These are phyloP conservation scores for Eurosta solidaginis DNA, from an alignment of 1,140 invertebrate species.

Conservation along the genomic window DNA sequence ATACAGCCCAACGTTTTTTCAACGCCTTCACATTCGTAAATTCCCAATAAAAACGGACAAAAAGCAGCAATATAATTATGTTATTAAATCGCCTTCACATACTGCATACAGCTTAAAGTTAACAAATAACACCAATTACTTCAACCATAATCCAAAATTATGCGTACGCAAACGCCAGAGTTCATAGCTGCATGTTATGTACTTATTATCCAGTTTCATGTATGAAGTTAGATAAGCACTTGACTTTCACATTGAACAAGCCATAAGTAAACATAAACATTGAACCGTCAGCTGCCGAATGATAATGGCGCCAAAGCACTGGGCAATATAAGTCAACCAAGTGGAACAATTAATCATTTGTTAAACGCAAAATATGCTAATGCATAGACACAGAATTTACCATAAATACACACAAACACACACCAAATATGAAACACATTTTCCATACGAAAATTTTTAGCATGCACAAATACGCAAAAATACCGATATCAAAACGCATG, in stretches of 20 bases:
- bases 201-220: too few relatives aligned
- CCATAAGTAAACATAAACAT: neutral
- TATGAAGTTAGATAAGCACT: neutral
- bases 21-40: too few relatives aligned
- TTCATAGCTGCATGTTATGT: neutral
- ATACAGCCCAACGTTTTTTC: too few relatives aligned
- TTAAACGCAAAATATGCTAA: slow-evolving; percentile 15
- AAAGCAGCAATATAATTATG: too few relatives aligned
- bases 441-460: too few relatives aligned
- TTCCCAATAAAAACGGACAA: too few relatives aligned
- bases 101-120: neutral
- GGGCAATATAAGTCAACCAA: neutral
- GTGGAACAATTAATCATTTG: slow-evolving; percentile 3
- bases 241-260: neutral
- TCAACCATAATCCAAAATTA: neutral
- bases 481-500: too few relatives aligned
- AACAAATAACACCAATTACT: neutral
- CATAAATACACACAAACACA: neutral
- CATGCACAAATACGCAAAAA: too few relatives aligned
- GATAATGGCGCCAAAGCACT: neutral
- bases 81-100: neutral
- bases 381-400: neutral
- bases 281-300: neutral
- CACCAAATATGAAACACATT: too few relatives aligned
- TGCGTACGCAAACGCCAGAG: neutral